These are phyloP conservation scores for Cephus runcator DNA, from an alignment of 2,888 invertebrate species.

Conservation along the genomic window DNA sequence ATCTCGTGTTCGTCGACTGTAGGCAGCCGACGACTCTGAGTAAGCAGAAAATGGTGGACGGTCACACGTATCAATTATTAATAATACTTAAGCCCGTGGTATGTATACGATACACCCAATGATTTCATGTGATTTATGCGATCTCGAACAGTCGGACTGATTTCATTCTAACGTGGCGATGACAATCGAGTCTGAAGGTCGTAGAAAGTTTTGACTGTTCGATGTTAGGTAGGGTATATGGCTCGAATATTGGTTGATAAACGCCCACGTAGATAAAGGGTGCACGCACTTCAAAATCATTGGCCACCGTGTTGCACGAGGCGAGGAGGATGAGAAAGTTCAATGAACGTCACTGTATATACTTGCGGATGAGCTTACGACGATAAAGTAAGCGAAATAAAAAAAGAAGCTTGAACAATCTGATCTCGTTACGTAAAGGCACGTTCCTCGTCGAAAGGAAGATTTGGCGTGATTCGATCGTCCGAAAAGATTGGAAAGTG, in stretches of 20 bases:
- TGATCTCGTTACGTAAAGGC: background rate
- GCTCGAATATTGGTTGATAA: background rate
- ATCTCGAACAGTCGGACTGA: background rate
- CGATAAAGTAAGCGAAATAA: background rate
- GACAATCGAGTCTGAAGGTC: background rate
- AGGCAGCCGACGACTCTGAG: no score
- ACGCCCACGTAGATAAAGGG: background rate
- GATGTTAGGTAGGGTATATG: background rate
- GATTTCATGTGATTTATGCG: conserved; percentile 16
- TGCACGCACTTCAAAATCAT: background rate
- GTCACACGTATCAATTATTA: conserved; percentile 19
- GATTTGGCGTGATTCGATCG: background rate
- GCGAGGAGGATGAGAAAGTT: background rate
- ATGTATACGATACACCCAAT: conserved; percentile 2
- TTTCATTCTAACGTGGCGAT: background rate
- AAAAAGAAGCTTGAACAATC: background rate
- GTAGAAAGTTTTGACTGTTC: background rate
- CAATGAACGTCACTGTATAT: background rate
- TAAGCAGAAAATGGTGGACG: background rate
- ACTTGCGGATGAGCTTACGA: background rate
- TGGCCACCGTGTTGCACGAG: background rate
- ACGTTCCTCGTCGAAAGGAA: background rate
- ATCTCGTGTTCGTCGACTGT: background rate
- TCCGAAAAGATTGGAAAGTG: background rate
- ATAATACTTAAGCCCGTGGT: conserved; percentile 14